phyloP scores from a whole-genome alignment of 2,113 vertebrate genomes.

The Macaca nemestrina region DNA sequence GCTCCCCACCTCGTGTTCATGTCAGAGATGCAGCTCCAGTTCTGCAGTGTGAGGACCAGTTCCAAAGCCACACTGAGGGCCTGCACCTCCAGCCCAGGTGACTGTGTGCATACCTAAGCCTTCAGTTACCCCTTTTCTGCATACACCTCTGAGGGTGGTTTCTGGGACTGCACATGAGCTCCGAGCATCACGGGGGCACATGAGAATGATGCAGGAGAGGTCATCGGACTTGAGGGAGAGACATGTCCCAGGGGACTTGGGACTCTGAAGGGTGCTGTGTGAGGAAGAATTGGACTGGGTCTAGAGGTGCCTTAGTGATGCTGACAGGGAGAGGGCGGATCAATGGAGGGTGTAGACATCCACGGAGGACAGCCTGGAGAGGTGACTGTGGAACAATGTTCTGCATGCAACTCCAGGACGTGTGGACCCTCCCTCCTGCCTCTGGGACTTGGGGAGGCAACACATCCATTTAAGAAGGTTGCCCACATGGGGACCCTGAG shows the following conservation, averaged over 20 bases:
- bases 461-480: neutral
- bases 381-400: neutral
- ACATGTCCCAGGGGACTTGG: neutral
- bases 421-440: neutral
- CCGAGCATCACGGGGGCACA: neutral
- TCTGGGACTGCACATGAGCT: neutral
- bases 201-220: neutral
- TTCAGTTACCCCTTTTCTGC: neutral
- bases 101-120: neutral
- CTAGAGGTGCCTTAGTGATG: neutral
- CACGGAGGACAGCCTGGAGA: neutral
- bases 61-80: neutral
- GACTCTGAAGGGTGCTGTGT: neutral
- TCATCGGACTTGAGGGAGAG: neutral
- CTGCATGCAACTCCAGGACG: neutral
- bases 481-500: neutral
- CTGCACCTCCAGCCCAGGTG: neutral
- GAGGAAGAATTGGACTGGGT: neutral
- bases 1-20: neutral
- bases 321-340: neutral
- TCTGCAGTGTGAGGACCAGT: neutral
- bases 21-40: neutral
- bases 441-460: neutral
- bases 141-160: neutral
- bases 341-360: neutral